A percentile compares a stretch with the other conserved stretches of the same genome.
phyloP scores from a whole-genome alignment of 1,140 invertebrate genomes.

The Planococcus citri region DNA sequence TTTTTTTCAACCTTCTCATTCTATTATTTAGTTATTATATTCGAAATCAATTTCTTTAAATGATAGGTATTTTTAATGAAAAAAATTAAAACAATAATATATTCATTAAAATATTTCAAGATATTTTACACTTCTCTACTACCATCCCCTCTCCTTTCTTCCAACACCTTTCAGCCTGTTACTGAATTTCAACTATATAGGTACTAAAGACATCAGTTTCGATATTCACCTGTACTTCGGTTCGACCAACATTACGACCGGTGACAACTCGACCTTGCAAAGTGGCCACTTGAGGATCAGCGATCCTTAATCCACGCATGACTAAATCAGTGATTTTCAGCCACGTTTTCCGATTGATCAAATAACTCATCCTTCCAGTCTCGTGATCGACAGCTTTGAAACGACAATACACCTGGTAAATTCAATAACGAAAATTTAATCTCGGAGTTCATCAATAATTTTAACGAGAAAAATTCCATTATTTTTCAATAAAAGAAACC shows the following conservation, averaged over 20 bases:
- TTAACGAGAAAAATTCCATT: no score
- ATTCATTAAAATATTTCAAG: neutral
- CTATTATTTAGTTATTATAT: no score
- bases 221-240: conserved; percentile 69
- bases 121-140: no score
- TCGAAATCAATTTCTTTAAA: no score
- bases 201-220: neutral
- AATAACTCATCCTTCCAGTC: conserved; percentile 76
- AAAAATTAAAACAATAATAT: no score
- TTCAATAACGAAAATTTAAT: conserved; percentile 11
- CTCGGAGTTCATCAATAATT: no score
- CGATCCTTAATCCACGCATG: conserved; percentile 62
- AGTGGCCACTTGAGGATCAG: conserved; percentile 75
- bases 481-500: no score
- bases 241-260: conserved; percentile 73
- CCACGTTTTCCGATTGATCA: conserved; percentile 74
- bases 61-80: no score
- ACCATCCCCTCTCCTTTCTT: neutral
- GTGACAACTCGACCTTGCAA: conserved; percentile 69
- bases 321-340: conserved; percentile 85
- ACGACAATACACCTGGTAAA: conserved; percentile 57
- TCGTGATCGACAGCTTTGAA: conserved; percentile 85
- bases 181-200: neutral
- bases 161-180: neutral
- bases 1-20: no score